These are phyloP conservation scores for Cylindroiulus punctatus DNA, from an alignment of 2,888 invertebrate genomes.

Conservation along the genomic window DNA sequence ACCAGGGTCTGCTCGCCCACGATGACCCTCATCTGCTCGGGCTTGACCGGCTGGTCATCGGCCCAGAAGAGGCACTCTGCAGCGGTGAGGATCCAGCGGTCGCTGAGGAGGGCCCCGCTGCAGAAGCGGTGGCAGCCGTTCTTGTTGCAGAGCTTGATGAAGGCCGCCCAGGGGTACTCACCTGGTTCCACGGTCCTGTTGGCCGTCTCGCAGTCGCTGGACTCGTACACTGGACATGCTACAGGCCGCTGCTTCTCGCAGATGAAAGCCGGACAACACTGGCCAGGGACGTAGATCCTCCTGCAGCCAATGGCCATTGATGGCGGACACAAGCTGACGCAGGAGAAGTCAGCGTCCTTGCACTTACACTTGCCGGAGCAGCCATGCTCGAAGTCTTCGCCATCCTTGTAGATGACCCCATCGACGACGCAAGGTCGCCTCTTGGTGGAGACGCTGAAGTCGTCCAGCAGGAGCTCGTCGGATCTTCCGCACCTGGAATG, in stretches of 20 bases:
- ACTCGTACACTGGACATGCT: conserved; percentile 49
- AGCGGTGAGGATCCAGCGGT: conserved; percentile 48
- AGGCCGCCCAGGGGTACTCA: conserved; percentile 54
- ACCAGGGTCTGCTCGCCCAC: conserved; percentile 54
- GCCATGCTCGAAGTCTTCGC: conserved; percentile 53
- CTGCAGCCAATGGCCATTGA: conserved; percentile 9
- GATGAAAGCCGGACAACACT: conserved; percentile 51
- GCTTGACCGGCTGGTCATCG: background rate
- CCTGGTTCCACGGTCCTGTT: conserved; percentile 54
- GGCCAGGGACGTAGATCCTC: conserved; percentile 50
- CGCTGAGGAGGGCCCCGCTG: conserved; percentile 50
- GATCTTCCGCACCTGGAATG: conserved; percentile 22
- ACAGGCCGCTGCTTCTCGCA: conserved; percentile 3
- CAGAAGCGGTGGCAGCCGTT: conserved; percentile 49
- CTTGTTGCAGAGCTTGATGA: conserved; percentile 52
- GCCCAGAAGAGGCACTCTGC: conserved; percentile 51
- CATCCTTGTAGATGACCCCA: conserved; percentile 54
- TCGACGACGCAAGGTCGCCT: conserved; percentile 49
- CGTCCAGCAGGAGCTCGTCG: conserved; percentile 46
- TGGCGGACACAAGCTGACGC: conserved; percentile 55
- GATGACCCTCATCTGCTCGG: conserved; percentile 50
- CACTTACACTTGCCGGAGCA: conserved; percentile 48
- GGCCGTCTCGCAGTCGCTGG: conserved; percentile 55
- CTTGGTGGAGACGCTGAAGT: background rate
- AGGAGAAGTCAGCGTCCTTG: conserved; percentile 16